Evolutionary conservation across 2,888 invertebrate genomes (phyloP).

Genomic region (Megastigmus dorsalis): DNA sequence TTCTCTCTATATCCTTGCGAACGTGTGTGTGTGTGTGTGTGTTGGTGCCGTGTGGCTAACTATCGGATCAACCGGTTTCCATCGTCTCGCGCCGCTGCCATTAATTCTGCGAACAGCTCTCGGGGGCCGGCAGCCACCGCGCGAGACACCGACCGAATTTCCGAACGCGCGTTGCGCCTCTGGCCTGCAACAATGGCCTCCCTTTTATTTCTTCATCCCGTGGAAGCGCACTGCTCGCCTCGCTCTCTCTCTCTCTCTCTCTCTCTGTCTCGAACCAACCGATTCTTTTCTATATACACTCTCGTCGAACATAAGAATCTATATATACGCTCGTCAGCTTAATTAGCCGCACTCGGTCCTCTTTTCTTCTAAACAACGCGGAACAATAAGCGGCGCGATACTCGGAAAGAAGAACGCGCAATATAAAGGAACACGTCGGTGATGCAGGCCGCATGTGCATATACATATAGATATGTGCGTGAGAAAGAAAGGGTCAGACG

Average conservation of each 20-base stretch:
- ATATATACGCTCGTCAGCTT: too few species aligned
- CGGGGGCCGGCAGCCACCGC: too few species aligned
- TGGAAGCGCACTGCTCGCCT: not conserved
- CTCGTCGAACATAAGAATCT: too few species aligned
- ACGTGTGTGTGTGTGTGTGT: too few species aligned
- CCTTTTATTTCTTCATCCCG: conserved; percentile 23
- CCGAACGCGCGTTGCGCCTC: conserved; percentile 16
- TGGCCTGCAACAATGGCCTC: not conserved
- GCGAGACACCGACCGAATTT: conserved; percentile 46
- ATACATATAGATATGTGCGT: too few species aligned
- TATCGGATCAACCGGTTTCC: conserved; percentile 59
- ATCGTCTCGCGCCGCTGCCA: conserved; percentile 57
- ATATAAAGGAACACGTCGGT: not conserved
- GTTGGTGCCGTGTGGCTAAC: not conserved
- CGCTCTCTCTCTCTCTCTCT: not conserved
- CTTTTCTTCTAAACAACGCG: too few species aligned
- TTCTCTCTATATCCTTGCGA: not conserved
- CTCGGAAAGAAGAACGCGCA: too few species aligned
- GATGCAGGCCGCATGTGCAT: too few species aligned
- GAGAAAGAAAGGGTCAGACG: too few species aligned
- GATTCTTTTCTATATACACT: not conserved
- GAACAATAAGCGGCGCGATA: too few species aligned
- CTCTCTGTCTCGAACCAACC: too few species aligned
- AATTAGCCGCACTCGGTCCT: too few species aligned
- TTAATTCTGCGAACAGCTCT: conserved; percentile 59